Base-by-base conservation (phyloP, 1,140 invertebrate species). In the Drosophila sp. region DNA sequence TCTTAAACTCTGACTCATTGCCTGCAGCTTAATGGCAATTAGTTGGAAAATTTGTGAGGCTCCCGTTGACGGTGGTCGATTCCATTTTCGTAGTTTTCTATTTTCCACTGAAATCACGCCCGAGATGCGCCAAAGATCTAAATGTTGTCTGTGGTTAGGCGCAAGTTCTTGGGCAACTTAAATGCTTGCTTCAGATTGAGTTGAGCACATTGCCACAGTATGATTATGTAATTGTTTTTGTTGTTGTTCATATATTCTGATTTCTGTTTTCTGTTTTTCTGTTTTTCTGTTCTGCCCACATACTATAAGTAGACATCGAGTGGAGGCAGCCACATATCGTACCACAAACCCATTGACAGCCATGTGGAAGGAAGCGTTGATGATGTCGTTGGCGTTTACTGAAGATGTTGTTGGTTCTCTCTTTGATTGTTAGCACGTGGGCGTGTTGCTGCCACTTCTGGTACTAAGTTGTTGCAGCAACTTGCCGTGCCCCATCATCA, bases 21-120 rank as follows among this genome's bases (percentile, higher is more conserved):
- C 64, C 25, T n/a, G 50, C 16, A 48, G 64, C 56, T 86, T 86
- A 81, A 86, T 78, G 67, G 75, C 83, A 82, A 87, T 89, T 87
- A 87, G 82, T 82, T 70, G 82, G 82, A 87, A 86, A 89, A 79
- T 62, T 63, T 72, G 50, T 59, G 21, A 38, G 50, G 64, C 79
- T 76, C 72, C 80, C 63, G 64, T 72, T 78, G 57, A 25, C 11
- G 71, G 62, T 77, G 70, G 65, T 67, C 56, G 45, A 46, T 41
- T 9, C n/a, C 25, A 14, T 29, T 13, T 13, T 29, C 21, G n/a
- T 13, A 21, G 21, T 32, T 14, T 27, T 4, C 14, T 16, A 2
- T 1, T 34, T 48, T 72, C 53, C 62, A 51, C 14, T 43, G 53
- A 66, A 72, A 72, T 72, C 53, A 32, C 61, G 61, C 46, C 36